These are phyloP conservation scores for Drosophila kokeensis DNA, from an alignment of 2,888 invertebrate species.

Conservation along the genomic window DNA sequence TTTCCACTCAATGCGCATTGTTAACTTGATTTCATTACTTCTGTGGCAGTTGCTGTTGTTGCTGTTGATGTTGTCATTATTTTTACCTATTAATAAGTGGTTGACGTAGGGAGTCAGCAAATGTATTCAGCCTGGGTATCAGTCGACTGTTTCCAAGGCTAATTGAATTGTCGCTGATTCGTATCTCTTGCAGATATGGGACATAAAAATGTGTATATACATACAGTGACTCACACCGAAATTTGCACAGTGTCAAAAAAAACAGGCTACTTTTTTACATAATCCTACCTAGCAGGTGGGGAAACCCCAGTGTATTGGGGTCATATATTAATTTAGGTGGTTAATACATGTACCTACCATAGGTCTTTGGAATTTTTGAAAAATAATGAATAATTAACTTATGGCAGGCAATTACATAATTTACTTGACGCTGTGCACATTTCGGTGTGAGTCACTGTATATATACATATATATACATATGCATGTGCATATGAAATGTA, in stretches of 20 bases:
- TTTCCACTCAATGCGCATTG: conserved; percentile 69
- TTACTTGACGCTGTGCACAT: too few relatives aligned
- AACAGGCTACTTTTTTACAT: too few relatives aligned
- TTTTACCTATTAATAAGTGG: conserved; percentile 52
- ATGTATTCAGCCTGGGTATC: conserved; percentile 8
- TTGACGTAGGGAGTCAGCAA: conserved; percentile 7
- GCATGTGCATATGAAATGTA: conserved; percentile 23
- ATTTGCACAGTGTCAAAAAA: too few relatives aligned
- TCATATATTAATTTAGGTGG: too few relatives aligned
- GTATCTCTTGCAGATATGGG: conserved; percentile 62
- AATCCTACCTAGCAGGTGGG: too few relatives aligned
- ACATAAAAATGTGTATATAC: conserved; percentile 18
- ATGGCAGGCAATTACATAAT: too few relatives aligned
- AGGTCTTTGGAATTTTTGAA: too few relatives aligned
- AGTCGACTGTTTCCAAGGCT: conserved; percentile 64
- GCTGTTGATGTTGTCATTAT: conserved; percentile 52
- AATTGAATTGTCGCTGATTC: conserved; percentile 72
- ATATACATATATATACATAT: conserved; percentile 1
- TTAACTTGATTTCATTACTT: conserved; percentile 68
- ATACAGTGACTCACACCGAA: too few relatives aligned
- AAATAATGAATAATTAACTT: too few relatives aligned
- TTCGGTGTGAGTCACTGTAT: too few relatives aligned
- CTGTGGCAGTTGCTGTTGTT: conserved; percentile 12
- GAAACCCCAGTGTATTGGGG: too few relatives aligned
- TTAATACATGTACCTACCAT: too few relatives aligned